Percentiles rank a stretch among this genome's conserved stretches.
phyloP scores from a whole-genome alignment of 1,140 invertebrate genomes.

The Drosophila tsacasi region DNA sequence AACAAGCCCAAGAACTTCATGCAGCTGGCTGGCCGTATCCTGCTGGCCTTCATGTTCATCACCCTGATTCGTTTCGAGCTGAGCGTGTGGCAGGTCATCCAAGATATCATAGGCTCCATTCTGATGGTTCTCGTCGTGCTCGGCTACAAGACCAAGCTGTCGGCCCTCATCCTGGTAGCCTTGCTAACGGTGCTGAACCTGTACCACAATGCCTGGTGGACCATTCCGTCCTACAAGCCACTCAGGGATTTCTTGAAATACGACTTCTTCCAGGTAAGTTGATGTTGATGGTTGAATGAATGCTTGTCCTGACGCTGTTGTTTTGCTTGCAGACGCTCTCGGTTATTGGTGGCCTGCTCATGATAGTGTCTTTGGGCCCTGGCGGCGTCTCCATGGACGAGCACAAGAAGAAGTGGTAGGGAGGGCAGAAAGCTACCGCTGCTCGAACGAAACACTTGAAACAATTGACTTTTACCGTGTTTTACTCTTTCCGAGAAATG shows the following conservation, averaged over 20 bases:
- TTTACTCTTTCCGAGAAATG: slow-evolving; percentile 70
- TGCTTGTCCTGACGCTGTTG: background rate
- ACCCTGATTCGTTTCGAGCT: slow-evolving; percentile 97
- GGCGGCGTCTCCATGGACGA: slow-evolving; percentile 99
- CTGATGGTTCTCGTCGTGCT: slow-evolving; percentile 98
- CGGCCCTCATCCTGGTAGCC: slow-evolving; percentile 96
- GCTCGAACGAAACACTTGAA: slow-evolving; percentile 31
- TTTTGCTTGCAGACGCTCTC: slow-evolving; percentile 95
- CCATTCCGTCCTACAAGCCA: slow-evolving; percentile 96
- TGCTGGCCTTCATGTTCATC: slow-evolving; percentile 99
- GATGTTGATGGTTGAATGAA: background rate
- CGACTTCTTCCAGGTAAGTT: slow-evolving; percentile 98
- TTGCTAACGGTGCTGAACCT: slow-evolving; percentile 96
- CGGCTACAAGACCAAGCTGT: slow-evolving; percentile 99
- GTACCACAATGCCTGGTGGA: slow-evolving; percentile 99
- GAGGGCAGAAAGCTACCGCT: slow-evolving; percentile 7
- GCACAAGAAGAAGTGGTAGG: slow-evolving; percentile 99
- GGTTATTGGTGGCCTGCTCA: slow-evolving; percentile 99
- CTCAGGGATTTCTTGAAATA: slow-evolving; percentile 99
- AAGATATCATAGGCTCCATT: slow-evolving; percentile 96
- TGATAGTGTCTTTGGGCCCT: slow-evolving; percentile 99
- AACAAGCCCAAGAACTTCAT: slow-evolving; percentile 99
- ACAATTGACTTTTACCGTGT: slow-evolving; percentile 65
- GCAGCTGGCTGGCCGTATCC: slow-evolving; percentile 97
- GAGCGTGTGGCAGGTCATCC: slow-evolving; percentile 94